Conservation (phyloP, 2,888 invertebrate genomes). For the Macrophya alboannulata region DNA sequence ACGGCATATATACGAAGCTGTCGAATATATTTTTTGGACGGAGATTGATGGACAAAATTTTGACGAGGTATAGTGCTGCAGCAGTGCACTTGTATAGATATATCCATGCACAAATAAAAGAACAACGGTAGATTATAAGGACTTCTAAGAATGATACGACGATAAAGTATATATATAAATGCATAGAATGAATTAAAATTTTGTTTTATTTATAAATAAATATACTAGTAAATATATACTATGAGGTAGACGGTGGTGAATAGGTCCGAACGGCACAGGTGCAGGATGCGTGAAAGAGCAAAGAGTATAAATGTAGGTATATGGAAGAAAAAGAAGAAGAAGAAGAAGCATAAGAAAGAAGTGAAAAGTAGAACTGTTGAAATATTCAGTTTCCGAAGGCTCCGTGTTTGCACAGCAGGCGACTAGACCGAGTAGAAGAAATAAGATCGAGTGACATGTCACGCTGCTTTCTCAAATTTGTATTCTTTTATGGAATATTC, state of each 20-base stretch:
- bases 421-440: constrained; percentile 56
- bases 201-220: background rate
- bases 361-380: constrained; percentile 49
- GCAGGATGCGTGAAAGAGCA: constrained; percentile 36
- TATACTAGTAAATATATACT: background rate
- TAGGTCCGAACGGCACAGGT: constrained; percentile 20
- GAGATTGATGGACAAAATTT: constrained; percentile 16
- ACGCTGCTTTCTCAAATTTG: constrained; percentile 66
- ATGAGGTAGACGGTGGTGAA: background rate
- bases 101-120: no score
- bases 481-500: constrained; percentile 56
- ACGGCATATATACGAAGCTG: background rate
- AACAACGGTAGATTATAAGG: no score
- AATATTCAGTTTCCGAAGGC: constrained; percentile 59
- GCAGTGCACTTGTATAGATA: no score
- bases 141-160: no score
- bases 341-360: background rate
- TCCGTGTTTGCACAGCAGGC: constrained; percentile 70
- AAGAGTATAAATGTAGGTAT: constrained; percentile 30
- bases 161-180: background rate
- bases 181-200: background rate
- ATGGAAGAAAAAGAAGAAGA: background rate
- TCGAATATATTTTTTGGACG: background rate
- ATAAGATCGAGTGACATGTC: constrained; percentile 63
- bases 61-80: background rate